Conservation (phyloP, 92 coral and sea anemone genomes). For the Bergia puertoricense region DNA sequence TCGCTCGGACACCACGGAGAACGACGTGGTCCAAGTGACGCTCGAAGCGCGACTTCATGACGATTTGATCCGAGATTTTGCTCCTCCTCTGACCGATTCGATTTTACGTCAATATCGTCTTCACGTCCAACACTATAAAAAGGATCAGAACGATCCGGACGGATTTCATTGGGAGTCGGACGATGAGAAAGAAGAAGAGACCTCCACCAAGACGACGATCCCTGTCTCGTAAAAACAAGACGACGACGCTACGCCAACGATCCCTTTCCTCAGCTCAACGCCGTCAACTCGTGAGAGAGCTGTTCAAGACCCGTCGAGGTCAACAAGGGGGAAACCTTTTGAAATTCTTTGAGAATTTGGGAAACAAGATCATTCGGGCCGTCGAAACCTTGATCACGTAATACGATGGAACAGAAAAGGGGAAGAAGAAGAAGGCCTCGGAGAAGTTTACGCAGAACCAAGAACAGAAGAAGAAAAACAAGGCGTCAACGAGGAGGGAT, state of each 20-base stretch:
- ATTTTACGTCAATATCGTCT: background rate
- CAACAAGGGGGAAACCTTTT: no score
- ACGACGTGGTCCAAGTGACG: background rate
- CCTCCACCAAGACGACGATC: conserved; percentile 10
- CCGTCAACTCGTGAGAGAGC: no score
- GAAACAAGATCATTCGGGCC: background rate
- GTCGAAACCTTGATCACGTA: background rate
- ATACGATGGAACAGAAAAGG: conserved; percentile 6
- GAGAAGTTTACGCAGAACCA: no score
- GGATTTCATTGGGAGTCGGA: no score
- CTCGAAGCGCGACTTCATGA: no score
- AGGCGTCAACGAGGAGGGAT: background rate
- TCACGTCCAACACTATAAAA: background rate
- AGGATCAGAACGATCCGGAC: no score
- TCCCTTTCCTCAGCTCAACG: conserved; percentile 4
- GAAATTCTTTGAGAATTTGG: background rate
- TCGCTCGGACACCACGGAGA: background rate
- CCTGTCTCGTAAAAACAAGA: background rate
- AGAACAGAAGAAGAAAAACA: background rate
- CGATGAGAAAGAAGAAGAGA: background rate
- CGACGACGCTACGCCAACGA: conserved; percentile 10
- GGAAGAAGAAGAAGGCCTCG: background rate
- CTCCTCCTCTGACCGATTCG: no score
- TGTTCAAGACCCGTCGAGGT: no score
- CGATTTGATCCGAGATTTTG: no score